Base-by-base conservation (phyloP, 2,888 invertebrate species). In the Hypercompe scribonia region DNA sequence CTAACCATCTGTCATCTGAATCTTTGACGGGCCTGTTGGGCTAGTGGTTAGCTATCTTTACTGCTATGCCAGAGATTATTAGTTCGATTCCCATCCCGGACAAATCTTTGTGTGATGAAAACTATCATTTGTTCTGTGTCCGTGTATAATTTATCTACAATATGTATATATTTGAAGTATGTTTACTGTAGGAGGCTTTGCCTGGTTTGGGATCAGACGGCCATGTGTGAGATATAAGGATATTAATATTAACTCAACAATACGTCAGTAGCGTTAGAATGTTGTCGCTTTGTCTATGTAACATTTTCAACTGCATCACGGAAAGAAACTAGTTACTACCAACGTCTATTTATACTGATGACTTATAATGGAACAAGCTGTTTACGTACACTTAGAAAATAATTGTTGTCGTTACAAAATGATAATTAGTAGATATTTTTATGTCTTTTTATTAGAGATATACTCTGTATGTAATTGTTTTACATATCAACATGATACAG, bases 281-380 rank as follows among this genome's bases (percentile, higher is more conserved):
- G 7, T 15, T 69, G 11, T 42, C 11, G 21, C 13, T 31, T 39
- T 13, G 34, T 54, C n/a, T 18, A 15, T 67, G 28, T 50, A 50
- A 36, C 21, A 58, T 58, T 58, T 68, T 28, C 36, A 68, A 33
- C 28, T 54, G 68, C 58, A 68, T 68, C 54, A 39, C 58, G 34
- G 58, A 28, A 68, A 68, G 58, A 58, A 68, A 58, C 54, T 68
- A 68, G n/a, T 10, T 50, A 33, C 54, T 15, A 24, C 3, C 21
- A 36, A 28, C 28, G n/a, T 21, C 34, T 68, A 68, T 68, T 68
- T 58, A 54, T 68, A 68, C 36, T 28, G n/a, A n/a, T 68, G 58
- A 68, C 50, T 68, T 68, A 36, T 68, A 67, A 67, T 50, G 58
- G 36, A 28, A 54, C 13, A 28, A 11, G n/a, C 24, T 54, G 54